A percentile compares a stretch with the other conserved stretches of the same genome.
These are phyloP conservation scores for Squalus acanthias DNA, from an alignment of 2,797 vertebrate genomes.

Conservation along the genomic window DNA sequence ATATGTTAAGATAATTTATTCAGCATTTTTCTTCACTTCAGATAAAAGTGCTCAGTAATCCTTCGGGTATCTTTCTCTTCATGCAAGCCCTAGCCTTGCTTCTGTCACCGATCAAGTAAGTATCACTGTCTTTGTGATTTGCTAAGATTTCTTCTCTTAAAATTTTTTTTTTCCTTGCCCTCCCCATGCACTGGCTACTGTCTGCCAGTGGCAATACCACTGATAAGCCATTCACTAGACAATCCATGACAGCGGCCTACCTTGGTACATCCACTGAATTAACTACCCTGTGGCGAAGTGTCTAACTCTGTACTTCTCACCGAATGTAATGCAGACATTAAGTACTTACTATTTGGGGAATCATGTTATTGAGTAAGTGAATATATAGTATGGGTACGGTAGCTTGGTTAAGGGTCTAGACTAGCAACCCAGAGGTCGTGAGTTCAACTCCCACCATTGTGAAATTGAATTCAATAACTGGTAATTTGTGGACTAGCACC, in stretches of 20 bases:
- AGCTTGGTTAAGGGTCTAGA: not conserved
- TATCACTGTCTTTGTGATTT: constrained; percentile 19
- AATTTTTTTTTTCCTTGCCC: not conserved
- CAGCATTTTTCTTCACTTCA: constrained; percentile 53
- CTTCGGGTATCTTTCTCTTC: constrained; percentile 82
- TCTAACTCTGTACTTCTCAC: not conserved
- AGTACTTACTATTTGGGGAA: not conserved
- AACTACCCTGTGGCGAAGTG: not conserved
- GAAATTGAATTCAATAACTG: not conserved
- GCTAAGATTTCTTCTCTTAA: not conserved
- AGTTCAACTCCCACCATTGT: not conserved
- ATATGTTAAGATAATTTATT: not conserved
- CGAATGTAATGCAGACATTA: not conserved
- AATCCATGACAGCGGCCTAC: not conserved
- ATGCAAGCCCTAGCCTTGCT: constrained; percentile 91
- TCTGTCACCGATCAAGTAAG: constrained; percentile 89
- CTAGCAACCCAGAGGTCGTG: not conserved
- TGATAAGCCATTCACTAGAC: not conserved
- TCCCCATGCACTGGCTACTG: constrained; percentile 34
- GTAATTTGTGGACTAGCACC: not conserved
- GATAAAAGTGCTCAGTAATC: constrained; percentile 79
- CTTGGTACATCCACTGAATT: too few relatives aligned
- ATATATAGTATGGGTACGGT: too few relatives aligned
- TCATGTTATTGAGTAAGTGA: not conserved
- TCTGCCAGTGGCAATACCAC: not conserved